Conservation (phyloP, 2,113 vertebrate genomes). For the Crotalus viridis region DNA sequence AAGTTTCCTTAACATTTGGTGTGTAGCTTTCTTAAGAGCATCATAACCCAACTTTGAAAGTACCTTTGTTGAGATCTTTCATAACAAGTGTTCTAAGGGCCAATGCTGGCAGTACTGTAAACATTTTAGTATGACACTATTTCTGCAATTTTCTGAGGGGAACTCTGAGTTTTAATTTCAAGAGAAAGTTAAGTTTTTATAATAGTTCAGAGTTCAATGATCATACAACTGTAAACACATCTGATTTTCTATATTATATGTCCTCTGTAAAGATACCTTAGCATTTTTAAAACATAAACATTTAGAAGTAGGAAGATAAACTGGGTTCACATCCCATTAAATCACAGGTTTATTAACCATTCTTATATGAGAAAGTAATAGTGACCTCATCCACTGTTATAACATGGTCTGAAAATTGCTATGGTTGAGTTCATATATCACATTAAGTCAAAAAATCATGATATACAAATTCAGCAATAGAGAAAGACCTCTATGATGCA, state of each 20-base stretch:
- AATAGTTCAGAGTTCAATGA: neutral
- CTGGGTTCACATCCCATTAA: neutral
- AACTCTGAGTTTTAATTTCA: neutral
- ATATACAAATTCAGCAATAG: neutral
- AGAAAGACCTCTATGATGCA: neutral
- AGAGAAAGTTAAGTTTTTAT: neutral
- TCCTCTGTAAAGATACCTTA: neutral
- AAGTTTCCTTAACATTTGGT: neutral
- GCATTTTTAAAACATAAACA: neutral
- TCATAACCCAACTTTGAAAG: accelerated
- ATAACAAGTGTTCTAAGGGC: neutral
- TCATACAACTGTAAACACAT: neutral
- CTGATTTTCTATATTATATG: neutral
- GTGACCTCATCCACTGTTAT: neutral
- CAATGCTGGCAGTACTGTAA: neutral
- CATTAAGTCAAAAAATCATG: neutral
- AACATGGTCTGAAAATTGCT: neutral
- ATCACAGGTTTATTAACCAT: neutral
- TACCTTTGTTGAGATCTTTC: neutral
- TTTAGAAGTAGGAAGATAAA: neutral
- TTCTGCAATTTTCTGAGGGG: neutral
- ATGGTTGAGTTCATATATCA: neutral
- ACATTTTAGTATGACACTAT: neutral
- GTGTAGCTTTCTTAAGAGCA: neutral
- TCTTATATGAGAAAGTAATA: neutral